phyloP scores from a whole-genome alignment of 2,113 vertebrate genomes.

The Eira barbara region DNA sequence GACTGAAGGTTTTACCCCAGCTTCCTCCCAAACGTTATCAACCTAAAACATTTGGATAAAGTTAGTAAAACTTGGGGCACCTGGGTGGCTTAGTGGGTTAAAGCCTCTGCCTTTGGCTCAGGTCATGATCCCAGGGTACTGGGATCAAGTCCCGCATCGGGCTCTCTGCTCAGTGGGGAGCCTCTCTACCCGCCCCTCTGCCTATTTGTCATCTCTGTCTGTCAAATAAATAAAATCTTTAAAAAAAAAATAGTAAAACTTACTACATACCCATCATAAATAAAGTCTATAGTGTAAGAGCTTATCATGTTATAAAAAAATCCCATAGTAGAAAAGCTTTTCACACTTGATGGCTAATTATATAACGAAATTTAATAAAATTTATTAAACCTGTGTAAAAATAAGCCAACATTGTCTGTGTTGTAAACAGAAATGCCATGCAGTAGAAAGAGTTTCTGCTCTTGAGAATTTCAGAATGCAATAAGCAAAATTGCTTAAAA shows the following conservation, averaged over 20 bases:
- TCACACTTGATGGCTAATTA: background rate
- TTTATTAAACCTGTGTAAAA: background rate
- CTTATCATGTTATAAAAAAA: background rate
- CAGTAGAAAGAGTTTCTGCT: background rate
- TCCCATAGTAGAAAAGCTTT: background rate
- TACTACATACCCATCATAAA: background rate
- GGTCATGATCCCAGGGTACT: too few relatives aligned
- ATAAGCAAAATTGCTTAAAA: background rate
- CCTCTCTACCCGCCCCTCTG: too few relatives aligned
- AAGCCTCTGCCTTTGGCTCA: too few relatives aligned
- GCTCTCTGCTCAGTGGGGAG: too few relatives aligned
- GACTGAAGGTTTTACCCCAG: background rate
- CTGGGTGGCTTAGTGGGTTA: too few relatives aligned
- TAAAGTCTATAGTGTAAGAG: background rate
- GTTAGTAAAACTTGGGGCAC: background rate
- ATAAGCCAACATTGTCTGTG: background rate
- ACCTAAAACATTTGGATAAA: background rate
- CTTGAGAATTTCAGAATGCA: conserved; percentile 8
- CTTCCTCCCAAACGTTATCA: background rate
- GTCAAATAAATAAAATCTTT: too few relatives aligned
- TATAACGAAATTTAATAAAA: background rate
- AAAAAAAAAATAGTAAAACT: background rate
- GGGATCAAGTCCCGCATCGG: too few relatives aligned
- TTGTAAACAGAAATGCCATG: background rate
- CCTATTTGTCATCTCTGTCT: too few relatives aligned